Evolutionary conservation across 1,140 invertebrate species (phyloP), one percentile per base, ranked within the genome.

Genomic region (Elysia chlorotica): DNA sequence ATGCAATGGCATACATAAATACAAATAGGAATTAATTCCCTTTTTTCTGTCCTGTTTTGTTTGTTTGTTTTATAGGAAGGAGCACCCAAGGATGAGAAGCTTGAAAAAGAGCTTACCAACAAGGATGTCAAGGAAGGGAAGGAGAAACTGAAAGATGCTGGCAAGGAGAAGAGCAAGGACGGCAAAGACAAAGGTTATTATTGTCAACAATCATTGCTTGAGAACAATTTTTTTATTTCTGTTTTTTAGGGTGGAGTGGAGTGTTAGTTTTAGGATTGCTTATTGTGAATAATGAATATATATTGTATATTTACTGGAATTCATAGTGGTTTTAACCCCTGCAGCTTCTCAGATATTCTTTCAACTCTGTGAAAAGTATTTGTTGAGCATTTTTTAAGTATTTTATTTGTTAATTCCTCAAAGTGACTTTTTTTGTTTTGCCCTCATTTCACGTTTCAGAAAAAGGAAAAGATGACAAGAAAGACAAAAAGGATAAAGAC

Each of bases 401-500:
- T 48, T 23, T 57, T 57, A 23, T 57, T 57, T 57, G 21, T 57
- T 5, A 23, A 14, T 57, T 23, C 23, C 23, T 23, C 30, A 57
- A 6, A 57, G 56, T 5, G n/a, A n/a, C n/a, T n/a, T n/a, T n/a
- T n/a, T n/a, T n/a, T n/a, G n/a, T n/a, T n/a, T n/a, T n/a, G n/a
- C n/a, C n/a, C n/a, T 2, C 41, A 14, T 48, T 69, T 21, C 23
- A 4, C 21, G 23, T 71, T 71, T 38, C 41, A 82, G 78, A 82
- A 17, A 82, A 81, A 74, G 79, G 79, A 41, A 74, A 79, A 35
- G 82, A 83, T 59, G 82, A 78, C 23, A 78, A 77, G 30, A 77
- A 83, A 53, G 76, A 79, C 53, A 82, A 83, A 38, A 83, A 84
- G 69, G 81, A 76, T 30, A 81, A 82, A 76, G 81, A 82, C 48